Conservation (phyloP, 1,140 invertebrate genomes). For the Phortica variegata region DNA sequence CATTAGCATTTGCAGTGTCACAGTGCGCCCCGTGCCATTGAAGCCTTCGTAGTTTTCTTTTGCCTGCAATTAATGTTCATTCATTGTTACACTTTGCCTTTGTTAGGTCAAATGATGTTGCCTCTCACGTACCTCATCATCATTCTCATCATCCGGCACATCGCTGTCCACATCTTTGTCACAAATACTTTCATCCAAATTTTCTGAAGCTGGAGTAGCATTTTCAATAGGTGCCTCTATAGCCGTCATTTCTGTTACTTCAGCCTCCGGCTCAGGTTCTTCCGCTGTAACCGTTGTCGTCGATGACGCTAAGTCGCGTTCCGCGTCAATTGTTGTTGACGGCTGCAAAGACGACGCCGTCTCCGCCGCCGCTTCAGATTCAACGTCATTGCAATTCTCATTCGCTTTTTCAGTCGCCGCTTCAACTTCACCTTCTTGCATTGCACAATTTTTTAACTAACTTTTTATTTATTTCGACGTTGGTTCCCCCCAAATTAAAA, state of each 20-base stretch:
- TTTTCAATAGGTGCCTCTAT: constrained; percentile 8
- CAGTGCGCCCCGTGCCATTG: constrained; percentile 64
- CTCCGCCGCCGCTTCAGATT: constrained; percentile 26
- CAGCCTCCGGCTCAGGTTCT: constrained; percentile 20
- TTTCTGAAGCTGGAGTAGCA: constrained; percentile 8
- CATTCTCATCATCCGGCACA: constrained; percentile 43
- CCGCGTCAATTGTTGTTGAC: constrained; percentile 41
- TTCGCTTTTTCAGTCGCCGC: constrained; percentile 37
- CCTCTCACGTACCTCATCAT: constrained; percentile 39
- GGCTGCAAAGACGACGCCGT: constrained; percentile 27
- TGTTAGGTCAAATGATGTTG: not conserved
- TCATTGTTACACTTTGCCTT: too few species aligned
- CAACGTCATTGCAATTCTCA: constrained; percentile 38
- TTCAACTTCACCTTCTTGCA: constrained; percentile 33
- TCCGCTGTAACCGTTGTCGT: constrained; percentile 4
- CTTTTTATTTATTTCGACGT: too few species aligned
- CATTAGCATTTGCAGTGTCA: constrained; percentile 82
- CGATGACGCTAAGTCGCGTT: constrained; percentile 22
- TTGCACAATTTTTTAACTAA: constrained; percentile 41
- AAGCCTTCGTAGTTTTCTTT: constrained; percentile 54
- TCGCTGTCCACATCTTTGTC: constrained; percentile 53
- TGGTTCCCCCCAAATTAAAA: too few species aligned
- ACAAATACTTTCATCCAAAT: constrained; percentile 34
- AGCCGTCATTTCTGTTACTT: not conserved
- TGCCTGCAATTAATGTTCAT: constrained; percentile 23